Base-by-base conservation (phyloP, 2,113 vertebrate species). In the Thermophis baileyi region DNA sequence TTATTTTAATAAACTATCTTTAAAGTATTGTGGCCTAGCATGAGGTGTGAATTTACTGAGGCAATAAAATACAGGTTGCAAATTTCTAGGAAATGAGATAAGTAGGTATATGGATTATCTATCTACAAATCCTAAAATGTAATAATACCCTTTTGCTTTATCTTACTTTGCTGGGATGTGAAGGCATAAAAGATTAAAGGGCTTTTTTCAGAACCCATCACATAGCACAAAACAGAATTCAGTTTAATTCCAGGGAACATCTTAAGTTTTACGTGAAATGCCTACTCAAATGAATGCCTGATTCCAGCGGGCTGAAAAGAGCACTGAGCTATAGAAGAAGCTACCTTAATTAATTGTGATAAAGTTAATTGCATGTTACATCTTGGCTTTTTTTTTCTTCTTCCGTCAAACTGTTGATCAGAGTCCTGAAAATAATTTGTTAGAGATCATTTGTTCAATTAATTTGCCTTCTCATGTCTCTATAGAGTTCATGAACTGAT, bases 361-460 rank as follows among this genome's bases (percentile, higher is more conserved):
- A 81, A 89, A 89, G 50, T 85, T 89, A 92, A 92, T 92, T 85
- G 92, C 51, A 85, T 92, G 92, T 55, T 89, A 89, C 88, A 49
- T 55, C 51, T 49, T 49, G 91, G 51, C 50, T 89, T 51, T 92
- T 89, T 51, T 92, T 89, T 86, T n/a, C 1, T 24, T 4, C 50
- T 55, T 57, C 50, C 30, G 11, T n/a, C 11, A 46, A 51, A 47
- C 69, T 89, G 92, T 89, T 92, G 93, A 95, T 92, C 92, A 94
- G 93, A 96, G n/a, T 46, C 94, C 94, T 94, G 94, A 91, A 93
- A 96, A 96, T 20, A 50, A 92, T 92, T 95, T 86, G 87, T 91
- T 88, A 88, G 89, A 94, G 94, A 95, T 95, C 94, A 96, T 96
- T 94, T 90, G 94, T 94, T 96, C 89, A 94, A 89, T 88, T 89